Evolutionary conservation across 2,888 invertebrate genomes (phyloP), one percentile per base, ranked within the genome.

Genomic region (Leptopilina drosophilae): DNA sequence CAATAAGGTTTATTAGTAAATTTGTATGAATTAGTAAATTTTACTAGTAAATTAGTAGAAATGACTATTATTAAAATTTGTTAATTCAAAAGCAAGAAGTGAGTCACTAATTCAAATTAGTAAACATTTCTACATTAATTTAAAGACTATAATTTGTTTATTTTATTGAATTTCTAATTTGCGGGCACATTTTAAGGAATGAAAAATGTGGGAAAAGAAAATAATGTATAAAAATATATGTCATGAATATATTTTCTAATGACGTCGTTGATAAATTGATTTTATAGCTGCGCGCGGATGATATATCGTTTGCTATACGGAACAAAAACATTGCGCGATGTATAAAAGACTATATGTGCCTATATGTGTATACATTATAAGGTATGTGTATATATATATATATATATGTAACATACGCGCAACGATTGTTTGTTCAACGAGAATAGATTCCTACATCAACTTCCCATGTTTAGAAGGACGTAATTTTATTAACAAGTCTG

Each of bases 401-500:
- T 56, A 33, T 73, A 56, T 64, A 77, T 80, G 81, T 76, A 75
- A 81, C 67, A 80, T 83, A 82, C 33, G 33, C 33, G 33, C 84
- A 77, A 76, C 79, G 86, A 89, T 88, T 89, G 89, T 89, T 90
- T 89, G 87, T 84, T 85, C 84, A 86, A 85, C 89, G 84, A 88
- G 86, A 90, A 90, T 90, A 90, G 90, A 89, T 87, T 89, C 87
- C 87, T 88, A 88, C 88, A 90, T 90, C 89, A 90, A 89, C 89
- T 89, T 89, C 88, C 89, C 89, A 89, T 88, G 89, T 89, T 88
- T 90, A 87, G 89, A 86, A 83, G 77, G 80, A 79, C 80, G 78
- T 82, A 56, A 26, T 56, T 73, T 73, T 53, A 73, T 81, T 81
- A 76, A 77, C 78, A 64, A 77, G 78, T 76, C 77, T 80, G 76